A percentile compares a stretch with the other conserved stretches of the same genome.
Conservation (phyloP, 1,140 invertebrate genomes). For the Drosophila littoralis region DNA sequence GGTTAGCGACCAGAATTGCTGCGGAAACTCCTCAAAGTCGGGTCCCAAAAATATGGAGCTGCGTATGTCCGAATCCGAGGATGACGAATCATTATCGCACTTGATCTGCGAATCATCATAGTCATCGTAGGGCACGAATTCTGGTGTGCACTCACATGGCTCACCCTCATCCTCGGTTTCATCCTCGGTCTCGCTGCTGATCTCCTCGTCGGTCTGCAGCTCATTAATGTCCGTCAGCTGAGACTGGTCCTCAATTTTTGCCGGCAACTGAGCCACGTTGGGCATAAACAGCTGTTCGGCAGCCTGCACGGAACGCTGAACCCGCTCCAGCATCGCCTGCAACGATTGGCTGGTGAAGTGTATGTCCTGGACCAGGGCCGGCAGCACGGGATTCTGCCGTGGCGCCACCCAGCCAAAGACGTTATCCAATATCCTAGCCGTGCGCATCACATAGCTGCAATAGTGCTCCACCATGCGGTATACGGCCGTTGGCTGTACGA, state of each 20-base stretch:
- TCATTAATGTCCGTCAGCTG: neutral
- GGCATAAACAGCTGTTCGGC: neutral
- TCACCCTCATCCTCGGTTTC: neutral
- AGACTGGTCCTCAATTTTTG: neutral
- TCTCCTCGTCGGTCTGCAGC: neutral
- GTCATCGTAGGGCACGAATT: neutral
- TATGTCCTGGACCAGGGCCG: neutral
- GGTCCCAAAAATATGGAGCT: neutral
- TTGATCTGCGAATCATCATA: neutral
- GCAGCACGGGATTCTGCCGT: neutral
- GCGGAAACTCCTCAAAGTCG: slow-evolving; percentile 3
- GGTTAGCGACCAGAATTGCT: slow-evolving; percentile 2
- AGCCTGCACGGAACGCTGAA: neutral
- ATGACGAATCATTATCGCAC: neutral
- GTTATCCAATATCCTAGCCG: slow-evolving; percentile 1
- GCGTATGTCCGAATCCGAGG: neutral
- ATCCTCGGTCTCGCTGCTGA: neutral
- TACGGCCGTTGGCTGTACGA: neutral
- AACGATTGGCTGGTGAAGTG: neutral
- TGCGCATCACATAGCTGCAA: slow-evolving; percentile 8
- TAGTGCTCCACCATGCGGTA: slow-evolving; percentile 7
- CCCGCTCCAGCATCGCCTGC: neutral
- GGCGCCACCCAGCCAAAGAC: neutral
- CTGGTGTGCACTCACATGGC: neutral
- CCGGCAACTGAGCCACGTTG: no score